Percentiles rank a stretch among this genome's conserved stretches.
Evolutionary conservation across 2,113 vertebrate genomes (phyloP).

Genomic region (Lucifuga dentata): DNA sequence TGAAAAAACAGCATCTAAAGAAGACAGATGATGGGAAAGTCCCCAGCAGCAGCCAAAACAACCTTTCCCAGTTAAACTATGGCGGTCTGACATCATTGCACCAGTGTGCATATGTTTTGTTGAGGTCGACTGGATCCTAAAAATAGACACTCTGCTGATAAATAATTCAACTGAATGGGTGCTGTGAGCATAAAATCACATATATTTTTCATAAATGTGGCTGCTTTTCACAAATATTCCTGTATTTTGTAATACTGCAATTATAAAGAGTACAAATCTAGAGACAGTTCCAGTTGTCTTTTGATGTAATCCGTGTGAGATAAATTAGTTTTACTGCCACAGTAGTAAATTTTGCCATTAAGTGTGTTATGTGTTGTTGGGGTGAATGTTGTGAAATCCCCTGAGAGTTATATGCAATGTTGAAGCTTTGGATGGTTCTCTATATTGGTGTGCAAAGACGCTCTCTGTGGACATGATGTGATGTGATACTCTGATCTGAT

Average conservation of each 20-base stretch:
- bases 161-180: conserved; percentile 70
- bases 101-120: conserved; percentile 21
- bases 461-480: too few species aligned
- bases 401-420: neutral
- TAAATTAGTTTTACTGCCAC: neutral
- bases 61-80: neutral
- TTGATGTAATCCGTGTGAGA: neutral
- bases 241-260: conserved; percentile 39
- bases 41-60: neutral
- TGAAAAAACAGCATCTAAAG: too few species aligned
- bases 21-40: neutral
- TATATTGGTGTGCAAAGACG: neutral
- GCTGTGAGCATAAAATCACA: conserved; percentile 57
- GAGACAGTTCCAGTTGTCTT: neutral
- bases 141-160: conserved; percentile 63
- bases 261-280: conserved; percentile 7
- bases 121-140: conserved; percentile 45
- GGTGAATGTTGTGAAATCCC: neutral
- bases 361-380: neutral
- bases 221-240: conserved; percentile 27
- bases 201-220: conserved; percentile 73
- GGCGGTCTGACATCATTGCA: conserved; percentile 14
- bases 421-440: neutral
- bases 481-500: too few species aligned
- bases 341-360: neutral